A percentile compares a stretch with the other conserved stretches of the same genome.
phyloP scores from a whole-genome alignment of 1,140 invertebrate genomes.

The Brachystomella parvula region DNA sequence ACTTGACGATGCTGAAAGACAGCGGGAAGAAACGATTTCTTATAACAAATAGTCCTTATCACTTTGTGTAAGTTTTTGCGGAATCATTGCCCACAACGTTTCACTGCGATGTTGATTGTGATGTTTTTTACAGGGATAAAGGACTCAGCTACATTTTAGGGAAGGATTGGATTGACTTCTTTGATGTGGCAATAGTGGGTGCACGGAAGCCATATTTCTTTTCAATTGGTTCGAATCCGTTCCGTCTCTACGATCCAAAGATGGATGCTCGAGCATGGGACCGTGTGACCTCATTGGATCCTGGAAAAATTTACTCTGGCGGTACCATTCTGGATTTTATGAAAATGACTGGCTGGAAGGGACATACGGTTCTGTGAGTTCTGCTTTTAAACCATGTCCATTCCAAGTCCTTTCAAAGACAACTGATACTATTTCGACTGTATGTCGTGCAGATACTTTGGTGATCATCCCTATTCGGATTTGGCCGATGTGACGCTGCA shows the following conservation, averaged over 20 bases:
- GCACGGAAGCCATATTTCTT: conserved; percentile 95
- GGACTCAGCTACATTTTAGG: conserved; percentile 88
- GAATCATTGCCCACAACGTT: neutral
- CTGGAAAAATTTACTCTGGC: conserved; percentile 87
- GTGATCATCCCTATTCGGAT: conserved; percentile 96
- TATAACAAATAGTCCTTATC: conserved; percentile 92
- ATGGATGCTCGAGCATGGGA: conserved; percentile 81
- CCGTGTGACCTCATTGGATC: conserved; percentile 73
- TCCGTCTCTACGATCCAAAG: conserved; percentile 75
- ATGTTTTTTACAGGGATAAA: conserved; percentile 60
- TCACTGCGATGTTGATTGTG: conserved; percentile 12
- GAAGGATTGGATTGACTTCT: conserved; percentile 77
- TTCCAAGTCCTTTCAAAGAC: too few relatives aligned
- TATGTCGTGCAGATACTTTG: too few relatives aligned
- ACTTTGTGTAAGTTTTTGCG: conserved; percentile 94
- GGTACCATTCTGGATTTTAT: conserved; percentile 86
- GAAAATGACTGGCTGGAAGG: conserved; percentile 84
- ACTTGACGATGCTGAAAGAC: conserved; percentile 65
- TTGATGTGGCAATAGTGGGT: conserved; percentile 83
- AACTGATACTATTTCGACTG: too few relatives aligned
- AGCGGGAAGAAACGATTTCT: conserved; percentile 84
- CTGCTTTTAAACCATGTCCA: too few relatives aligned
- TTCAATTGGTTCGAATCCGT: conserved; percentile 70
- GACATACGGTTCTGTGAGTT: conserved; percentile 79
- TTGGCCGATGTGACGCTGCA: conserved; percentile 90